Evolutionary conservation across 2,888 invertebrate genomes (phyloP).

Genomic region (Phania funesta): DNA sequence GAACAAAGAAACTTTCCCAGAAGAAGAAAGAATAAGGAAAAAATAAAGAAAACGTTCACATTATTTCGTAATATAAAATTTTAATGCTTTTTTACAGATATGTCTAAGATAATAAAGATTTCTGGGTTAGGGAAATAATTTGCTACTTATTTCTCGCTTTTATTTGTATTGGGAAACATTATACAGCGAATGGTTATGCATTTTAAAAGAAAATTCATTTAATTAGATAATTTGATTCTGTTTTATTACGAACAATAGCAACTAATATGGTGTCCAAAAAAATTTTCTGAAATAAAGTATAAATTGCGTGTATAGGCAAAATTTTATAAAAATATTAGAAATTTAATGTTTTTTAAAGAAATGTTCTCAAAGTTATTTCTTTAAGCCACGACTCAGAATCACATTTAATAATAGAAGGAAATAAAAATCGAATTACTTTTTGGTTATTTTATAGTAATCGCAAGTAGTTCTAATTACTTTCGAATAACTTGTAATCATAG

Average conservation of each 20-base stretch:
- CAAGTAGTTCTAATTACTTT: too few species aligned
- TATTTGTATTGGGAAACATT: background rate
- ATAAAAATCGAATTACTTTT: too few species aligned
- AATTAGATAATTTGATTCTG: background rate
- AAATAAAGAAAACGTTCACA: conserved; percentile 1
- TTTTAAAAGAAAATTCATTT: conserved; percentile 21
- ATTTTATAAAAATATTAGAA: too few species aligned
- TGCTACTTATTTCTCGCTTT: background rate
- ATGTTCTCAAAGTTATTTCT: too few species aligned
- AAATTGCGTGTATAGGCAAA: background rate
- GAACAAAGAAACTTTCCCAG: conserved; percentile 58
- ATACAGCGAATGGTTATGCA: conserved; percentile 1
- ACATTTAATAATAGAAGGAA: too few species aligned
- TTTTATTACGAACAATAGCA: background rate
- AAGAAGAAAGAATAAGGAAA: conserved; percentile 4
- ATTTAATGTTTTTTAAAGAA: too few species aligned
- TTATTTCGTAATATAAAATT: conserved; percentile 51
- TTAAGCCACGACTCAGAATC: too few species aligned
- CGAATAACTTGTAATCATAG: too few species aligned
- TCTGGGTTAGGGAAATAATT: conserved; percentile 26
- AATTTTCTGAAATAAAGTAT: background rate
- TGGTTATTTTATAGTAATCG: too few species aligned
- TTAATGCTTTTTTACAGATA: conserved; percentile 41
- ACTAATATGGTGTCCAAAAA: background rate
- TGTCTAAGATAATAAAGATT: conserved; percentile 37